Evolutionary conservation across 2,797 vertebrate genomes (phyloP), one percentile per base, ranked within the genome.

Genomic region (Poecilia velifera): DNA sequence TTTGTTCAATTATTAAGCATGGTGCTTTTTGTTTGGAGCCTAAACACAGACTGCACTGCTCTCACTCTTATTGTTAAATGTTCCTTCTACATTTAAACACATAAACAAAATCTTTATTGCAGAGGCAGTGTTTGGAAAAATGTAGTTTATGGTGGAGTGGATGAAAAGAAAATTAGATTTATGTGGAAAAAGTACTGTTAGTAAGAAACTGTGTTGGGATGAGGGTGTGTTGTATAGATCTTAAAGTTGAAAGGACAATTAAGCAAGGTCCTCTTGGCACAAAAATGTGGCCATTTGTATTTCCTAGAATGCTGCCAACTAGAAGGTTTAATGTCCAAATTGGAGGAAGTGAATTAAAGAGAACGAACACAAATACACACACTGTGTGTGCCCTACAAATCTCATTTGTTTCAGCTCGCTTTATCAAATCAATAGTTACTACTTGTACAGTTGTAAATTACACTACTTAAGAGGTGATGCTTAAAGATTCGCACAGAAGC

Each of bases 281-380:
- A n/a, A 70, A 72, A 77, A 79, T 73, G 43, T 43, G 53, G 10
- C 55, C 39, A 82, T 85, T 79, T 87, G 45, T 85, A 72, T 87
- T 80, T 79, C 71, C 83, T 86, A 82, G 34, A 85, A 81, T 75
- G 59, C 46, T 74, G 71, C 80, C 80, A 85, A 84, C 78, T 84
- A 57, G 70, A 80, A 80, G 70, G 46, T 84, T 51, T 31, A 46
- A 41, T 84, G 70, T 31, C 47, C 53, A 72, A 46, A 74, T 81
- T 81, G 78, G 78, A 84, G 75, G 12, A 81, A 74, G 43, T 72
- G 53, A 79, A 79, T 62, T 74, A 39, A 85, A 76, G 51, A 72
- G 75, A 79, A 81, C 20, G 13, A 76, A 78, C 77, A 81, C 57
- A 74, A 36, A 34, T 34, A 74, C 34, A 82, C 49, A 25, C 45